Base-by-base conservation (phyloP, 2,113 vertebrate genomes). In the Siniperca knerii region DNA sequence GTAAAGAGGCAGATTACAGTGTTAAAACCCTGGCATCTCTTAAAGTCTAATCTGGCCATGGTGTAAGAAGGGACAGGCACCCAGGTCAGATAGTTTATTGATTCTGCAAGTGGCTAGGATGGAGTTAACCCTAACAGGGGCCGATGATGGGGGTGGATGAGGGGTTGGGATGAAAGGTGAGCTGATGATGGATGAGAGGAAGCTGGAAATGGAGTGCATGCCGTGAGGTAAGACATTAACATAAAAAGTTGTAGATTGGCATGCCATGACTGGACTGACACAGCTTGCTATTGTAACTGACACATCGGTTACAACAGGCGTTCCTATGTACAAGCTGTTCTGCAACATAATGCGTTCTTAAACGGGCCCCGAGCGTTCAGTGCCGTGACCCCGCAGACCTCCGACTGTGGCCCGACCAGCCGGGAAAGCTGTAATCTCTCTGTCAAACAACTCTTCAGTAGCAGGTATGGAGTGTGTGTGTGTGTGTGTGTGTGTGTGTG, bases 81-180 rank as follows among this genome's bases (percentile, higher is more conserved):
- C 60, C 84, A 86, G 85, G 85, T 90, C 87, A 92, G 86, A 82
- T 78, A 79, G 68, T 88, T 91, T 89, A 92, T 89, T 88, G 91
- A 92, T 92, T 93, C 77, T 71, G 82, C 86, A 87, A 87, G 83
- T 87, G 84, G 84, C 79, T 70, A 62, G 48, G 87, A 91, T 88
- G 68, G 88, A 79, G 90, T 89, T 89, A 89, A 91, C 90, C 87
- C 88, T 75, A 57, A 87, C 67, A 20, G 75, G 74, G 64, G 75
- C 79, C 75, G 75, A 85, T 71, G 83, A 83, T 87, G 84, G 82
- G 91, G 90, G 84, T 66, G 52, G 74, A 90, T 54, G 77, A 81
- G 76, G 90, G 91, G 71, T 58, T 44, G 77, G 66, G 92, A 92
- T 93, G 90, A 92, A 93, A 93, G 93, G 92, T 92, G 92, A 92